Conservation (phyloP, 1,140 invertebrate genomes). For the Drosophila navojoa region DNA sequence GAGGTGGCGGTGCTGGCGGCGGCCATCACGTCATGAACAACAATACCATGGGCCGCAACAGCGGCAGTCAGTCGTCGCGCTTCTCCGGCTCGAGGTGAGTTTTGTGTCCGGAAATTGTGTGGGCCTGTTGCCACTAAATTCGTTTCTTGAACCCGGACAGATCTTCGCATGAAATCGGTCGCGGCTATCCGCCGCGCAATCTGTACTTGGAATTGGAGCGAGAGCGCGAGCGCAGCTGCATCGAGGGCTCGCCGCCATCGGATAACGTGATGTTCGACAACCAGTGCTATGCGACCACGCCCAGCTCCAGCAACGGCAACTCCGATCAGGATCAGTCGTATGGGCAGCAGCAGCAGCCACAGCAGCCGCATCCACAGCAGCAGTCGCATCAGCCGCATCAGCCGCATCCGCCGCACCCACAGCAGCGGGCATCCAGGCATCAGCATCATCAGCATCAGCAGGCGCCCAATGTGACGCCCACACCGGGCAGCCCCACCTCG, state of each 20-base stretch:
- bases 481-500: constrained; percentile 93
- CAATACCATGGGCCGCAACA: constrained; percentile 78
- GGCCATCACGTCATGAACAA: constrained; percentile 84
- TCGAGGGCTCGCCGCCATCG: constrained; percentile 93
- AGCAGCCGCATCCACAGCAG: constrained; percentile 44
- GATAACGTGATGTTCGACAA: constrained; percentile 97
- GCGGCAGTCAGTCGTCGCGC: constrained; percentile 83
- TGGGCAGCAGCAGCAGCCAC: constrained; percentile 85
- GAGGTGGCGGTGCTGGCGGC: constrained; percentile 52
- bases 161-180: constrained; percentile 88
- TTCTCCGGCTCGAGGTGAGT: constrained; percentile 84
- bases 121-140: not conserved
- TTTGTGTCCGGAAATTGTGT: not conserved
- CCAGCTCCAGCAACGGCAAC: constrained; percentile 95
- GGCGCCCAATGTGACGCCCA: constrained; percentile 87
- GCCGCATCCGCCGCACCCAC: constrained; percentile 77
- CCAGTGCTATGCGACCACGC: constrained; percentile 96
- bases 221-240: constrained; percentile 85
- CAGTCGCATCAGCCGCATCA: constrained; percentile 53
- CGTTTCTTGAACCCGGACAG: constrained; percentile 60
- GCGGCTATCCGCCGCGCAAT: constrained; percentile 85
- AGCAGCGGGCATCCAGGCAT: constrained; percentile 59
- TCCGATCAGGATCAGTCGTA: constrained; percentile 92
- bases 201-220: constrained; percentile 94
- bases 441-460: constrained; percentile 82